A percentile compares a stretch with the other conserved stretches of the same genome.
These are phyloP conservation scores for Chloroceryle inda DNA, from an alignment of 2,797 vertebrate genomes.

Conservation along the genomic window DNA sequence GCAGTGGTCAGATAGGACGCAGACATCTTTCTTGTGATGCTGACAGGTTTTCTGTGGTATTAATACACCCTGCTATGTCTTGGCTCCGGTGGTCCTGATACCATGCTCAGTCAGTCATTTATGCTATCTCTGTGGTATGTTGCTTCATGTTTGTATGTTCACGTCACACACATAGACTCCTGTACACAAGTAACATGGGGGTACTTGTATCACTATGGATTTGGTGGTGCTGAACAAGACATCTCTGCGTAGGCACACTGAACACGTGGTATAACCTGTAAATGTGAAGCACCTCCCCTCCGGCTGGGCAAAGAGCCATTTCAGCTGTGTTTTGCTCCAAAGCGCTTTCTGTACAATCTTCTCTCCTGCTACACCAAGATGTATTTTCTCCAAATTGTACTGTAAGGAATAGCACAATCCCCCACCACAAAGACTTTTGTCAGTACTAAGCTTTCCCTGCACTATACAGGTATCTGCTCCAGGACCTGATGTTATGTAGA, in stretches of 20 bases:
- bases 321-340: not conserved
- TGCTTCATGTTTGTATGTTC: not conserved
- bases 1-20: not conserved
- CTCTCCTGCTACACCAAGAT: not conserved
- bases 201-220: not conserved
- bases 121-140: not conserved
- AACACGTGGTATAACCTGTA: not conserved
- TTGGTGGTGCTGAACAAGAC: not conserved
- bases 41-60: not conserved
- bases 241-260: fast-evolving
- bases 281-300: not conserved
- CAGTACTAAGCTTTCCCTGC: not conserved
- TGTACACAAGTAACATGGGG: not conserved
- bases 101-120: not conserved
- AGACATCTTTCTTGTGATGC: not conserved
- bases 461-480: not conserved
- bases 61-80: not conserved
- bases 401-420: not conserved
- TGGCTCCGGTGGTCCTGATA: not conserved
- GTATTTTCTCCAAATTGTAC: not conserved
- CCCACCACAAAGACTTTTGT: not conserved
- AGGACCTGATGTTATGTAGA: not conserved
- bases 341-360: not conserved
- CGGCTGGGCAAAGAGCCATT: not conserved
- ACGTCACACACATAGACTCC: not conserved